These are phyloP conservation scores for Perca flavescens DNA, from an alignment of 2,113 vertebrate genomes.

Conservation along the genomic window DNA sequence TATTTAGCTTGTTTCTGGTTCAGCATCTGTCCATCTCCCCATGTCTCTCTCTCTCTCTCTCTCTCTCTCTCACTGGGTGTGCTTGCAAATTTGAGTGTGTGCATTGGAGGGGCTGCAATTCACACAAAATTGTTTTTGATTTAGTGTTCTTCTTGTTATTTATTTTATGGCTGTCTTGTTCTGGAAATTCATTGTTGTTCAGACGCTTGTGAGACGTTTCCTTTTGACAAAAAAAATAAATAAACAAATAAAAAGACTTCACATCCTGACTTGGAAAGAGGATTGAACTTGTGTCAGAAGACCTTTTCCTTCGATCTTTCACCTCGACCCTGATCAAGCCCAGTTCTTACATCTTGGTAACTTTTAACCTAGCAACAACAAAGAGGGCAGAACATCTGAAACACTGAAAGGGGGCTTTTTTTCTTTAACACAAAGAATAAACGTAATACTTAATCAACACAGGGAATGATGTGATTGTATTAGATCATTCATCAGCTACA, in stretches of 20 bases:
- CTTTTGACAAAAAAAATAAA: conserved; percentile 24
- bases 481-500: conserved; percentile 26
- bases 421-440: background rate
- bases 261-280: background rate
- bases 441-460: conserved; percentile 4
- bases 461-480: conserved; percentile 2
- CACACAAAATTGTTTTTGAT: conserved; percentile 59
- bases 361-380: conserved; percentile 23
- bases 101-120: conserved; percentile 51
- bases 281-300: conserved; percentile 28
- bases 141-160: conserved; percentile 34
- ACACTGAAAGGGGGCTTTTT: background rate
- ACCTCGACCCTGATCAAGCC: background rate
- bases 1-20: conserved; percentile 71
- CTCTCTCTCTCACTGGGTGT: conserved; percentile 54
- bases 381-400: background rate
- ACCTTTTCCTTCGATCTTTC: background rate
- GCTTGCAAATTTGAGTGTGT: conserved; percentile 52
- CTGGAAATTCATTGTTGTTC: conserved; percentile 33
- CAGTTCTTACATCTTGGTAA: background rate
- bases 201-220: conserved; percentile 16
- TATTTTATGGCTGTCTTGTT: conserved; percentile 44
- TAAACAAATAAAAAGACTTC: conserved; percentile 3
- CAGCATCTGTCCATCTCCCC: conserved; percentile 69
- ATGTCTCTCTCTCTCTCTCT: conserved; percentile 48